phyloP scores from a whole-genome alignment of 2,113 vertebrate species.

The Oreocharis arfaki region DNA sequence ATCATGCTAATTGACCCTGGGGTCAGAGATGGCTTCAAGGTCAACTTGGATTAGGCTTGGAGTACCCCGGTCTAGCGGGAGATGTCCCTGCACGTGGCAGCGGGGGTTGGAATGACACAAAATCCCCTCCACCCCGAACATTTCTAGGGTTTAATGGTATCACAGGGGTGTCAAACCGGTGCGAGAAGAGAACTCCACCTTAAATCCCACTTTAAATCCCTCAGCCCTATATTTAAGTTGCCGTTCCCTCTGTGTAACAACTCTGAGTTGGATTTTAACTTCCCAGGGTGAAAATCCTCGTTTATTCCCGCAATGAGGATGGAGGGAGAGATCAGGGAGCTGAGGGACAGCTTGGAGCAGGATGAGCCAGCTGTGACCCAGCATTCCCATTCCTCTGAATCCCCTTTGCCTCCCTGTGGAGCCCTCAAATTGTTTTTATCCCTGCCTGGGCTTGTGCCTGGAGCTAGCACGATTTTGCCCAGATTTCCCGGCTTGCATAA shows the following conservation, averaged over 20 bases:
- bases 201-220: not conserved
- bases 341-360: not conserved
- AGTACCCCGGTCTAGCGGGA: not conserved
- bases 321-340: not conserved
- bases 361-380: not conserved
- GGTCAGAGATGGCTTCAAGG: not conserved
- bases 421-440: not conserved
- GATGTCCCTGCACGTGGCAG: not conserved
- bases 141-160: not conserved
- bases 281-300: not conserved
- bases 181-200: not conserved
- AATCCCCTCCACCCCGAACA: not conserved
- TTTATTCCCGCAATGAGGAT: not conserved
- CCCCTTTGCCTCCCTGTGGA: not conserved
- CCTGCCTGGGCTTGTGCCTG: not conserved
- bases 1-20: not conserved
- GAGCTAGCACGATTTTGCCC: not conserved
- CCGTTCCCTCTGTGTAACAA: not conserved
- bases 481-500: not conserved
- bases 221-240: rapidly evolving
- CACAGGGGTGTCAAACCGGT: not conserved
- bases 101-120: not conserved
- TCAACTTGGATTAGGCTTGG: not conserved
- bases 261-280: not conserved
- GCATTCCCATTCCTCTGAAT: not conserved